Evolutionary conservation across 1,140 invertebrate species (phyloP), one percentile per base, ranked within the genome.

Genomic region (Drosophila ohnishii): DNA sequence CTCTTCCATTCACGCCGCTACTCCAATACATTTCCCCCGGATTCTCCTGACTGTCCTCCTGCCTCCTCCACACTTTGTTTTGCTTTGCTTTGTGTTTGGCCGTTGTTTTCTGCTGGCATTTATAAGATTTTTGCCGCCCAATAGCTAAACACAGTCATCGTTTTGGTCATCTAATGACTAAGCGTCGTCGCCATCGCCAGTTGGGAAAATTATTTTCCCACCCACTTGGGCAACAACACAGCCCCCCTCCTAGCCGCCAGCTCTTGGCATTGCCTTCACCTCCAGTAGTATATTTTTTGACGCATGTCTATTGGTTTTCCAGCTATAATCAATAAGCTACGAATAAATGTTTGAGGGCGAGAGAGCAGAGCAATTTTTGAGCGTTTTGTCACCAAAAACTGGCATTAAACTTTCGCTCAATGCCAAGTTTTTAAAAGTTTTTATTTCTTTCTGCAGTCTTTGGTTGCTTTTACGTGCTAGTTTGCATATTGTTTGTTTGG

Each of bases 281-380:
- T 9, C n/a, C 19, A 13, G 42, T 42, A 37, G 61, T 75, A 39
- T 28, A 44, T 62, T 42, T 55, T 67, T 53, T 64, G 61, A 59
- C 84, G 79, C 72, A 86, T 88, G 75, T 66, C 75, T 83, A 83
- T 87, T 87, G 84, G 71, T 87, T 86, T 76, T 78, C 45, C 66
- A 66, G 53, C 48, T 42, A 73, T 82, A 87, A 87, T 86, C 83
- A 80, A 86, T 86, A 83, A 78, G 55, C 56, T 22, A 50, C 34
- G 51, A 22, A 42, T 48, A 71, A 63, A 75, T 55, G 64, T 76
- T 76, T 66, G 59, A 51, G 63, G 53, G 65, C 65, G 22, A 51
- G 45, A 55, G 51, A 55, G 34, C 5, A 37, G 30, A 47, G 25
- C 35, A 37, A 7, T 35, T 64, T 64, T 58, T 39, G 51, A 66